Conservation (phyloP, 2,888 invertebrate genomes). For the Cosmia pyralina region DNA sequence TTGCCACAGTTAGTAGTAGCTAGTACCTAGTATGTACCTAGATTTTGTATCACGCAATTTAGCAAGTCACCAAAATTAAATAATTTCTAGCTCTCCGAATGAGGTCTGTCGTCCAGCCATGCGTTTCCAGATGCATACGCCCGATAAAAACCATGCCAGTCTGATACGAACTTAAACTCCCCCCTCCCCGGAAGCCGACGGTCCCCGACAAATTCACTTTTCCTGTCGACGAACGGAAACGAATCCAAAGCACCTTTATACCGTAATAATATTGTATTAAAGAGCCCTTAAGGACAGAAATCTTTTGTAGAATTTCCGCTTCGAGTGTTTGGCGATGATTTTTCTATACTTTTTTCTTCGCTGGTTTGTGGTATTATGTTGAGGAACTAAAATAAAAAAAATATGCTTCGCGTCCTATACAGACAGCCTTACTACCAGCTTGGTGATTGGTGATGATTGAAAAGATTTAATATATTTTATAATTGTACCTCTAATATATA, state of each 20-base stretch:
- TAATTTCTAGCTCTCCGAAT: not conserved
- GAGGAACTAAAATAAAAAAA: no score
- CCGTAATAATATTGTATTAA: conserved; percentile 76
- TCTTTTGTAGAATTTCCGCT: conserved; percentile 64
- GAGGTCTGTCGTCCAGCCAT: not conserved
- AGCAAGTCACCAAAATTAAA: not conserved
- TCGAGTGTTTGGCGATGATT: conserved; percentile 45
- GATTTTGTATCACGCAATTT: not conserved
- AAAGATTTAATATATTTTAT: not conserved
- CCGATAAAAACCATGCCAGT: conserved; percentile 18
- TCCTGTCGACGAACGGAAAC: conserved; percentile 77
- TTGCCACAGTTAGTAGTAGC: no score
- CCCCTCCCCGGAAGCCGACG: conserved; percentile 65
- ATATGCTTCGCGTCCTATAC: no score
- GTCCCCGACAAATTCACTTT: conserved; percentile 80
- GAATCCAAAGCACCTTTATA: conserved; percentile 74
- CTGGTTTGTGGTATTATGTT: not conserved
- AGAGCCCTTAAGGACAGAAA: conserved; percentile 66
- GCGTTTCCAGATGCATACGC: conserved; percentile 2
- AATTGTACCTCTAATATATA: not conserved
- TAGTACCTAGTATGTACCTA: no score
- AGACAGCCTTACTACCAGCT: not conserved
- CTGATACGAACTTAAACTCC: conserved; percentile 29
- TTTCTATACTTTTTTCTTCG: conserved; percentile 14
- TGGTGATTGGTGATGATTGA: no score